Evolutionary conservation across 2,888 invertebrate species (phyloP).

Genomic region (Noctua janthe): DNA sequence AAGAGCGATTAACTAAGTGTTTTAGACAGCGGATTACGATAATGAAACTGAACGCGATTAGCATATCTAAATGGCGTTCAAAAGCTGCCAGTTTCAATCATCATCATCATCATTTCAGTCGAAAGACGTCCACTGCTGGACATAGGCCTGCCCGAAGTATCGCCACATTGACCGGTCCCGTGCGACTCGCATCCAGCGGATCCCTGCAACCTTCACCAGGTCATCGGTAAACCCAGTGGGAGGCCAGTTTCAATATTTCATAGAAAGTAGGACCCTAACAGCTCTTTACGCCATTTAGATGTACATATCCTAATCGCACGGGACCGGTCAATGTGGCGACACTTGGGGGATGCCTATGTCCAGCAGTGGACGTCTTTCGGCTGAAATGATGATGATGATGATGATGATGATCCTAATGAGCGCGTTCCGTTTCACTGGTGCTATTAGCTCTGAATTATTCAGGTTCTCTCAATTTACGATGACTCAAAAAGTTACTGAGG

Average conservation of each 20-base stretch:
- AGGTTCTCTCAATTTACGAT: not conserved
- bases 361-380: too few relatives aligned
- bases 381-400: too few relatives aligned
- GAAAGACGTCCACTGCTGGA: too few relatives aligned
- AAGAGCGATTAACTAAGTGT: slow-evolving; percentile 24
- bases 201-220: too few relatives aligned
- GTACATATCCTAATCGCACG: not conserved
- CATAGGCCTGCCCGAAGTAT: too few relatives aligned
- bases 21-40: not conserved
- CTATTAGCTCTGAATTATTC: not conserved
- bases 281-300: not conserved
- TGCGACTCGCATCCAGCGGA: too few relatives aligned
- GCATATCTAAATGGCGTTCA: not conserved
- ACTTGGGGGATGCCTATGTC: too few relatives aligned
- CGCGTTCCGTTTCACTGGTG: not conserved
- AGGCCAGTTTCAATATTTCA: not conserved
- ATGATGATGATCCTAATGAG: not conserved
- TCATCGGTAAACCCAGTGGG: too few relatives aligned
- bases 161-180: too few relatives aligned
- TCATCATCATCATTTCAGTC: too few relatives aligned
- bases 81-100: not conserved
- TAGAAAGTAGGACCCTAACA: not conserved
- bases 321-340: too few relatives aligned
- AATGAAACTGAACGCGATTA: not conserved
- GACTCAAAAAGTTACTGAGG: not conserved